Evolutionary conservation across 2,797 vertebrate species (phyloP), one percentile per base, ranked within the genome.

Genomic region (Todus mexicanus): DNA sequence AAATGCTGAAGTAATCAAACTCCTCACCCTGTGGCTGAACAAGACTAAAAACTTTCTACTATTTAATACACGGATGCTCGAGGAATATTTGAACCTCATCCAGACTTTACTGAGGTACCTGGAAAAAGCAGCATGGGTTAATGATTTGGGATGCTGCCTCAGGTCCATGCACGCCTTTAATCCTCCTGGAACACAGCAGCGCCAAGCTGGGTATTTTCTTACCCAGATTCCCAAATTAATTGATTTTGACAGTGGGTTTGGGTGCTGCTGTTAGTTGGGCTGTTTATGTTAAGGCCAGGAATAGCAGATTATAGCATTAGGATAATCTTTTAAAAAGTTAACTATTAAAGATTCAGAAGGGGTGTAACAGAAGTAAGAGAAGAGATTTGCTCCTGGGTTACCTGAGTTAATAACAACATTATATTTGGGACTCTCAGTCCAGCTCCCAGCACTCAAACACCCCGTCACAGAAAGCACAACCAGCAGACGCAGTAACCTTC

Each of bases 31-130:
- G 66, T 74, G 63, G 88, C 93, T 94, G 72, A 68, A 79, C 88
- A 91, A 90, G 50, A 84, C 89, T 80, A 42, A 80, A 94, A 85
- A 37, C 60, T 70, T 87, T 72, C 80, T 64, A 80, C 72, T 71
- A 56, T 77, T 96, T 92, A 86, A 96, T 64, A 84, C 37, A 53
- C 12, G 74, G 83, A 90, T 92, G 89, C 81, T 96, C 5, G 4
- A 96, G 96, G 84, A 94, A 90, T 60, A 95, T 65, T 94, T 97
- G 96, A 97, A 95, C 27, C 27, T 61, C 83, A 87, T 95, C 92
- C 96, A 97, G 95, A 74, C 25, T 92, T 94, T 59, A 84, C 83
- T 78, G 84, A 94, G 91, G 87, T 92, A 77, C 53, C 37, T 86
- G 70, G 64, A 96, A 97, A 96, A 96, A 56, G 76, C 95, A 96